Evolutionary conservation across 2,113 vertebrate species (phyloP), one percentile per base, ranked within the genome.

Genomic region (Syngnathoides biaculeatus): DNA sequence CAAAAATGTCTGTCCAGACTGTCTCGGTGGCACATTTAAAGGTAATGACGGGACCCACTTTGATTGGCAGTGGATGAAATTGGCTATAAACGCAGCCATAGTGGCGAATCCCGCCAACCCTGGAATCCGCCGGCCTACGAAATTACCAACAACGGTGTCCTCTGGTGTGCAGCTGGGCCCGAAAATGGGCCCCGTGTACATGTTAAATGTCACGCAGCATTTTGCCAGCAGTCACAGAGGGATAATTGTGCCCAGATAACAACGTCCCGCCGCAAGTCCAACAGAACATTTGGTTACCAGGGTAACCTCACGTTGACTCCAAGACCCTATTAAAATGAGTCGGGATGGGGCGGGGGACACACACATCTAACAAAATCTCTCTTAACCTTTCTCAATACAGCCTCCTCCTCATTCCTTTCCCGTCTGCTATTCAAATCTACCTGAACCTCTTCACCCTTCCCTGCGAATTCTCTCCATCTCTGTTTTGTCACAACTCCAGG

Each of bases 271-370:
- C 67, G 70, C 60, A 55, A 30, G 67, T 69, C 74, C 56, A 30
- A 58, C 74, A 48, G 40, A 20, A 15, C 63, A 52, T 84, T 81
- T 85, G 66, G 87, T 88, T 85, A 73, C 86, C 86, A 75, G 26
- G 86, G 84, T 84, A 89, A 90, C 87, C 84, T 82, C 81, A 84
- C 67, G 30, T 55, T 5, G 39, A 81, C 77, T 86, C 77, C 81
- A 84, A 84, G 75, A 84, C 78, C 77, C 82, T 68, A 86, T 88
- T 86, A 82, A 83, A 85, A 77, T 83, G 78, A 73, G 67, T 72
- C 77, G 74, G 78, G 63, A 79, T 67, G 69, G 66, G 73, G 86
- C 81, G 67, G n/a, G n/a, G n/a, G n/a, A n/a, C n/a, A n/a, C n/a
- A 69, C 67, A 68, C 68, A 78, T 84, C 67, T 55, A 63, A 86